phyloP scores from a whole-genome alignment of 37 sponge, comb jelly and placozoan species.

The Beroe ovata region DNA sequence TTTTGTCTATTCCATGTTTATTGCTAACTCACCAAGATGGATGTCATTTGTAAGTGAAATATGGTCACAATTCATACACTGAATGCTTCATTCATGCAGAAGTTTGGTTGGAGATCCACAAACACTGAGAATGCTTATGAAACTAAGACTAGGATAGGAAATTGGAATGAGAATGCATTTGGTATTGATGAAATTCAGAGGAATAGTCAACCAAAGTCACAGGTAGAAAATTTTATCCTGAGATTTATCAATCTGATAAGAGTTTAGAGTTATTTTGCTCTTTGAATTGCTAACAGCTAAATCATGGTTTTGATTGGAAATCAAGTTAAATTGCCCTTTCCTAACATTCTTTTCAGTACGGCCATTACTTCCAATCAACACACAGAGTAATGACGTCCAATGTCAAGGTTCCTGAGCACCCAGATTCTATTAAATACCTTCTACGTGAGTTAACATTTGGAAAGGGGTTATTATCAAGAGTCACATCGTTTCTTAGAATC shows the following conservation, averaged over 20 bases:
- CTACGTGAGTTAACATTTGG: neutral
- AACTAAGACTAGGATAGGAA: conserved; percentile 28
- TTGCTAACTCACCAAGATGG: too few species aligned
- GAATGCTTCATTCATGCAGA: neutral
- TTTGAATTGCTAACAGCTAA: too few species aligned
- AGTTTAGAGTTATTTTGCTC: too few species aligned
- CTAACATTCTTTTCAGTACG: conserved; percentile 51
- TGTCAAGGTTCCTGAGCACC: neutral
- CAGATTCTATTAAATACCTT: conserved; percentile 45
- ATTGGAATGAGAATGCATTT: conserved; percentile 12
- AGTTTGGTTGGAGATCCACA: conserved; percentile 26
- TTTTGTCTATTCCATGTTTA: too few species aligned
- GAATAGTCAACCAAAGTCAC: conserved; percentile 13
- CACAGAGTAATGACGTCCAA: conserved; percentile 20
- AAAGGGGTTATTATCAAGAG: neutral
- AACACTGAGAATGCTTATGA: conserved; percentile 27
- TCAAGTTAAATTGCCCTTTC: too few species aligned
- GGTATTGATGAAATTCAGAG: conserved; percentile 28
- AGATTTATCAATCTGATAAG: too few species aligned
- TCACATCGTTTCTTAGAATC: too few species aligned
- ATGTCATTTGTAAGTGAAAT: too few species aligned
- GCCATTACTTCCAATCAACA: conserved; percentile 40
- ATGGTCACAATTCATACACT: neutral
- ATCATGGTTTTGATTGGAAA: too few species aligned
- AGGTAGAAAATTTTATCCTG: too few species aligned